phyloP scores from a whole-genome alignment of 2,797 vertebrate genomes.

The Scolopax rusticola region DNA sequence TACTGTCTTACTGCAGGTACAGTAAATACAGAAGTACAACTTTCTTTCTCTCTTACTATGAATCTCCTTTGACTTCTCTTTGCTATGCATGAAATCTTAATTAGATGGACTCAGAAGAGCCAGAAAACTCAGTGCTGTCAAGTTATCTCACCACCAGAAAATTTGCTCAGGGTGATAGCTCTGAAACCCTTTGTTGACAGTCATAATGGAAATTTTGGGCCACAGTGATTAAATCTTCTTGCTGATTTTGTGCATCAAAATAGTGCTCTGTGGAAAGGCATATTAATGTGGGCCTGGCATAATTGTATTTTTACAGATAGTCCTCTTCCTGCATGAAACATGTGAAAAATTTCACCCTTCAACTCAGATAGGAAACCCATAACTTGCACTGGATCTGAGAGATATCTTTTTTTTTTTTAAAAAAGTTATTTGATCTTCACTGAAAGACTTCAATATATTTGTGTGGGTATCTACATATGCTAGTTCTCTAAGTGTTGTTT shows the following conservation, averaged over 20 bases:
- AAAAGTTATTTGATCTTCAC: not conserved
- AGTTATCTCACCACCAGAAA: not conserved
- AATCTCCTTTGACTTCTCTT: not conserved
- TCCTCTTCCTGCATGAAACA: not conserved
- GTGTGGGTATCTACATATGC: not conserved
- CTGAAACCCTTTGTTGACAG: not conserved
- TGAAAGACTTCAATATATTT: not conserved
- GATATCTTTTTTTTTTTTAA: not conserved
- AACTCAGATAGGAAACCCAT: not conserved
- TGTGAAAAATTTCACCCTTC: not conserved
- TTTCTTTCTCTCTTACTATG: not conserved
- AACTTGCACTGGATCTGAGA: not conserved
- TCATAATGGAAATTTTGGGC: not conserved
- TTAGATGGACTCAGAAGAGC: not conserved
- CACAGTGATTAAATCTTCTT: not conserved
- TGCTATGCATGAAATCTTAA: not conserved
- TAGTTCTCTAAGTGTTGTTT: not conserved
- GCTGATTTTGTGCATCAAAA: not conserved
- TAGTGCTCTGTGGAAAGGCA: not conserved
- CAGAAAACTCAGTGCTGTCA: not conserved
- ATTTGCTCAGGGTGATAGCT: not conserved
- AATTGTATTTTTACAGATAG: not conserved
- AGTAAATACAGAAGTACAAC: constrained; percentile 30
- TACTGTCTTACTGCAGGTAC: constrained; percentile 96
- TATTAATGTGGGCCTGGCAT: rapidly evolving